Evolutionary conservation across 2,113 vertebrate species (phyloP).

Genomic region (Donacobius atricapilla): DNA sequence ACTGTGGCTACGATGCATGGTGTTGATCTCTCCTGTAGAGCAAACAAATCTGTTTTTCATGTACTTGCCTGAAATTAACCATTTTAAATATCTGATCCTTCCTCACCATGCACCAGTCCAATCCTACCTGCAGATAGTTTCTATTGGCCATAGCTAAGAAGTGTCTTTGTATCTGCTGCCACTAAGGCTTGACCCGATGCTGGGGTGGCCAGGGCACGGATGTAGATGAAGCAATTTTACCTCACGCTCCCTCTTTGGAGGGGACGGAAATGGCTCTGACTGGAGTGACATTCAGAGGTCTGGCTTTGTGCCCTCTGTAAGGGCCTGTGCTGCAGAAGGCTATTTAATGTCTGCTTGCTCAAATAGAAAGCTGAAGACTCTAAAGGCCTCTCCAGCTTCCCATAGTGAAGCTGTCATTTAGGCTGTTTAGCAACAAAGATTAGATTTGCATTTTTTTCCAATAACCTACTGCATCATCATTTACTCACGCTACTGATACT

Average conservation of each 20-base stretch:
- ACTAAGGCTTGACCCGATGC: background rate
- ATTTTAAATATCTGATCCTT: background rate
- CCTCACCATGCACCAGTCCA: background rate
- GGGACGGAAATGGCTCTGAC: background rate
- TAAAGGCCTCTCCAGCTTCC: background rate
- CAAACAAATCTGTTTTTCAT: background rate
- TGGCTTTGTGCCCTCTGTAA: background rate
- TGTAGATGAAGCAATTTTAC: background rate
- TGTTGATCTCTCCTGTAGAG: background rate
- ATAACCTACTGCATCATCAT: conserved; percentile 35
- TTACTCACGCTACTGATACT: background rate
- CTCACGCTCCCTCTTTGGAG: background rate
- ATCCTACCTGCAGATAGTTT: background rate
- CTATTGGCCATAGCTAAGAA: background rate
- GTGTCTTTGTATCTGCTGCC: background rate
- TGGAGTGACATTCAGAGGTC: background rate
- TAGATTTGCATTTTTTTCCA: background rate
- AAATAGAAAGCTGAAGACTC: background rate
- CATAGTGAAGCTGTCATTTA: background rate
- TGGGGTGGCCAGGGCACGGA: background rate
- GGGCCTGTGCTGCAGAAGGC: background rate
- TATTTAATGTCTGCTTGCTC: background rate
- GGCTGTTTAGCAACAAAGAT: conserved; percentile 1
- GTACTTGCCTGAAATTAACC: background rate
- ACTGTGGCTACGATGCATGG: background rate